Conservation (phyloP, 1,140 invertebrate species). For the Bombus cullumanus region DNA sequence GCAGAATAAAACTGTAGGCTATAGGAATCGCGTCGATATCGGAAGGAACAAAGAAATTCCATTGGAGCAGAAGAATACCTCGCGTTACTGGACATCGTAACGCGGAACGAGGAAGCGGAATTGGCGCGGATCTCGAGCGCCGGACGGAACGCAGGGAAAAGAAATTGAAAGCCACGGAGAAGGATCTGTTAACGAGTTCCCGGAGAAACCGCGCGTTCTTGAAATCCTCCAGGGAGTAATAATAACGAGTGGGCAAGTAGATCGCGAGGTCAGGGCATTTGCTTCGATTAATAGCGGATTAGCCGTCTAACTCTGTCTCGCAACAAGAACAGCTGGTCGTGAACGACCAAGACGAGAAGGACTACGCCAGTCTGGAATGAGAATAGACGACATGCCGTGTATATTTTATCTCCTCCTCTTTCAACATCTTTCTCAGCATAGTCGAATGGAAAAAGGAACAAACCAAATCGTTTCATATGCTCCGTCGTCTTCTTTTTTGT, state of each 20-base stretch:
- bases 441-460: background rate
- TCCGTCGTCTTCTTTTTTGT: background rate
- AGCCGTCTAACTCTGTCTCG: conserved; percentile 36
- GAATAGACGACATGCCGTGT: conserved; percentile 27
- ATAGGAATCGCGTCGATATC: too few relatives aligned
- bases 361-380: background rate
- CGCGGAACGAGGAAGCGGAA: conserved; percentile 26
- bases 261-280: conserved; percentile 43
- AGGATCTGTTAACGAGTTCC: conserved; percentile 20
- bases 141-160: background rate
- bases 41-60: background rate
- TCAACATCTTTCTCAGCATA: background rate
- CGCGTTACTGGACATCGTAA: background rate
- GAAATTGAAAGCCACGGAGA: background rate
- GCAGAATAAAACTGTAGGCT: background rate
- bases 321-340: conserved; percentile 33
- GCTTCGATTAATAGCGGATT: conserved; percentile 51
- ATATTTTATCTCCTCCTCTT: background rate
- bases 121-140: background rate
- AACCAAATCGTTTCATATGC: background rate
- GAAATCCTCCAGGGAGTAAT: conserved; percentile 35
- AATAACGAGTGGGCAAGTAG: conserved; percentile 35
- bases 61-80: background rate
- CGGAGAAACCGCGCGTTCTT: conserved; percentile 31
- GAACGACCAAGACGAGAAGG: background rate